phyloP scores from a whole-genome alignment of 2,888 invertebrate genomes.

The Zhuqinia jingwanae region DNA sequence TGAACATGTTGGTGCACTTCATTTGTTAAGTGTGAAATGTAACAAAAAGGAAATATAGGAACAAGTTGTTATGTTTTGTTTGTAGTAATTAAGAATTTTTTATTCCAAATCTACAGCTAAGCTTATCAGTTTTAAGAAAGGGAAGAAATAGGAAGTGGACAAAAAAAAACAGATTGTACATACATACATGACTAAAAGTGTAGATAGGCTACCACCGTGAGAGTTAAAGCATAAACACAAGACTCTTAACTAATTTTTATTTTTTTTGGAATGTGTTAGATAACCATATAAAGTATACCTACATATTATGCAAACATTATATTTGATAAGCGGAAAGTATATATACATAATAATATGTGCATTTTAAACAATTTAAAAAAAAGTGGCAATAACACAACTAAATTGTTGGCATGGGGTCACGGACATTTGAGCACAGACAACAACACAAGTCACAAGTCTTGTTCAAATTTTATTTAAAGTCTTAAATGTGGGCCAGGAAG shows the following conservation, averaged over 20 bases:
- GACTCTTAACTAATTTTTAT: too few species aligned
- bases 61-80: background rate
- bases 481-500: too few species aligned
- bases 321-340: constrained; percentile 14
- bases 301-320: too few species aligned
- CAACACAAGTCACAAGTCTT: too few species aligned
- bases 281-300: constrained; percentile 9
- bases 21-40: too few species aligned
- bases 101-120: background rate
- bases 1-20: too few species aligned
- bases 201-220: background rate
- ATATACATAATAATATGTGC: too few species aligned
- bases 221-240: background rate
- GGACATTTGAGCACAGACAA: constrained; percentile 54
- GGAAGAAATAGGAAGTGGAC: constrained; percentile 54
- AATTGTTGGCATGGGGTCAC: constrained; percentile 47
- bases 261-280: constrained; percentile 5
- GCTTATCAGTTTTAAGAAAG: background rate
- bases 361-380: constrained; percentile 11
- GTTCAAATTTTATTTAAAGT: too few species aligned
- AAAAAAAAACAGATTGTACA: too few species aligned
- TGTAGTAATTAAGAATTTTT: background rate
- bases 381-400: constrained; percentile 21
- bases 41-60: too few species aligned
- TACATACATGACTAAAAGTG: too few species aligned